Evolutionary conservation across 2,888 invertebrate species (phyloP).

Genomic region (Carcina quercana): DNA sequence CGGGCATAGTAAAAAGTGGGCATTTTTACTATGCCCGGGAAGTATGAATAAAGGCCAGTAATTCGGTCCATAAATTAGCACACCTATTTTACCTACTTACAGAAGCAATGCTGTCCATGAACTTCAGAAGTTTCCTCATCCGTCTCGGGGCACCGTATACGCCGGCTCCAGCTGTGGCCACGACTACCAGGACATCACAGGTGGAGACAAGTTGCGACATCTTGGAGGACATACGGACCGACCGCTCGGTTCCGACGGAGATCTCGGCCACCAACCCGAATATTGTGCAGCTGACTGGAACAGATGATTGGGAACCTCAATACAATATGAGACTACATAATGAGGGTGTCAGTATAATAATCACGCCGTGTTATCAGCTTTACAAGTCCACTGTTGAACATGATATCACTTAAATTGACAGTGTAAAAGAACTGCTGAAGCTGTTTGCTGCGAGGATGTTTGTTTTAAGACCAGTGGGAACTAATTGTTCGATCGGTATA

Average conservation of each 20-base stretch:
- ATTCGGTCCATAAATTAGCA: no score
- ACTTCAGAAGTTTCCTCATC: slow-evolving; percentile 65
- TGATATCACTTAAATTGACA: no score
- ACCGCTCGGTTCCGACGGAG: slow-evolving; percentile 62
- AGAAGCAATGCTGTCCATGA: slow-evolving; percentile 64
- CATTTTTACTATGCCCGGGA: no score
- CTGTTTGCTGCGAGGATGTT: no score
- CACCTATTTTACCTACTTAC: no score
- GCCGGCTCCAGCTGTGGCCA: slow-evolving; percentile 62
- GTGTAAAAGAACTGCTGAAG: no score
- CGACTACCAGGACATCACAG: slow-evolving; percentile 73
- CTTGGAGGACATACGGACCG: slow-evolving; percentile 70
- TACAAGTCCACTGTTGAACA: no score
- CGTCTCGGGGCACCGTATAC: slow-evolving; percentile 67
- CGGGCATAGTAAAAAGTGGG: no score
- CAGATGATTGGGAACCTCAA: neutral
- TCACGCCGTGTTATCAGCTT: no score
- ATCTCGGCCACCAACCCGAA: slow-evolving; percentile 72
- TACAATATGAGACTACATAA: neutral
- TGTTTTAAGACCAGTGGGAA: no score
- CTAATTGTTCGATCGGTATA: no score
- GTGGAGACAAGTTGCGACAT: slow-evolving; percentile 73
- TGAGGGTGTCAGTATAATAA: slow-evolving; percentile 1
- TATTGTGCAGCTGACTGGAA: slow-evolving; percentile 53
- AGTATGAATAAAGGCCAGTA: no score